Evolutionary conservation across 2,113 vertebrate species (phyloP), one percentile per base, ranked within the genome.

Genomic region (Barbus barbus): DNA sequence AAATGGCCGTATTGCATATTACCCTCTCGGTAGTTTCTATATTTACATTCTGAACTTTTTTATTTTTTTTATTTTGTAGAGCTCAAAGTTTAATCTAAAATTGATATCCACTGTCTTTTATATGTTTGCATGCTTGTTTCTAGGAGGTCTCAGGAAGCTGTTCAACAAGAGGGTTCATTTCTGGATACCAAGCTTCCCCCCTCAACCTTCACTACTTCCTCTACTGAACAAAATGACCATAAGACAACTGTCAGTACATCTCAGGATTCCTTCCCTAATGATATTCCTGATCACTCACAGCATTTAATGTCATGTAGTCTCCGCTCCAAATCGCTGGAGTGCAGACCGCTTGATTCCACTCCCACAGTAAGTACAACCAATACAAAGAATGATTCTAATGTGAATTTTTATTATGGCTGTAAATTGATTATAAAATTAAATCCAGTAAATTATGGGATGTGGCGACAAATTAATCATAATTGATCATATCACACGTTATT

Each of bases 241-340:
- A 61, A 67, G 2, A 83, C 46, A 31, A n/a, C 81, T 41, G 58
- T 41, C 58, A 63, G 71, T 46, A 72, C 14, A 33, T 38, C 71
- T 53, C 73, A 63, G 36, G 75, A 41, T 16, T 61, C 26, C 3
- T 44, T 9, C 14, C 38, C 61, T 38, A 46, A 83, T 22, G 48
- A 38, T 22, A 41, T 33, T 11, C 28, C 81, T 71, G 82, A 83
- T 67, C 74, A 84, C 33, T 82, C 82, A 22, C 56, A 41, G 26
- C 84, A 84, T 63, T 81, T 76, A 18, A 36, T 84, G 14, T 86
- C 86, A 56, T 85, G 77, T 26, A 78, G 81, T 46, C 16, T 60
- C 9, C 44, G 86, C 24, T 88, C 89, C 36, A 91, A 90, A 86
- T 91, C 90, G 4, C 80, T 91, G 56, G 85, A 92, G 69, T 67